These are phyloP conservation scores for Hypotaenidia philippensis DNA, from an alignment of 2,797 vertebrate species.

Conservation along the genomic window DNA sequence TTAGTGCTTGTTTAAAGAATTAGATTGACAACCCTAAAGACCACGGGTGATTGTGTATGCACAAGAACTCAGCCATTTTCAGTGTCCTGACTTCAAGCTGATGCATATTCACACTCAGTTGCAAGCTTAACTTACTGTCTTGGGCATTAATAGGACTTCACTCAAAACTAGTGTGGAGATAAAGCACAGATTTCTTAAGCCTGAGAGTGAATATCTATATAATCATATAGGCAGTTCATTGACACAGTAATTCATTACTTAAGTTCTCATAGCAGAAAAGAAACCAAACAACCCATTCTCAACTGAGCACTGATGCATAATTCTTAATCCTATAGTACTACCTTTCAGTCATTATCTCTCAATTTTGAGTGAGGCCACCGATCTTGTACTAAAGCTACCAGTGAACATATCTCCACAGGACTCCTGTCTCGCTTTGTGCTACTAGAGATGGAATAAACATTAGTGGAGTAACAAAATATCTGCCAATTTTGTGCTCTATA, in stretches of 20 bases:
- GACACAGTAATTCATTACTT: not conserved
- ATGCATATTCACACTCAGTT: not conserved
- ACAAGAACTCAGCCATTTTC: not conserved
- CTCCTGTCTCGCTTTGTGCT: not conserved
- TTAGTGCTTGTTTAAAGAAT: conserved; percentile 8
- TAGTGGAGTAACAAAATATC: not conserved
- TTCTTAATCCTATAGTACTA: not conserved
- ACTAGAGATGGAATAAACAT: not conserved
- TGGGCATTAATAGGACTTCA: not conserved
- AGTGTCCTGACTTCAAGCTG: not conserved
- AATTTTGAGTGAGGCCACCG: not conserved
- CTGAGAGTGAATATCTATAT: not conserved
- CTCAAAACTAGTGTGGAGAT: not conserved
- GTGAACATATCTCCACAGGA: not conserved
- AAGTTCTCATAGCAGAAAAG: not conserved
- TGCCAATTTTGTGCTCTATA: not conserved
- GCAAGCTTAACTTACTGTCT: not conserved
- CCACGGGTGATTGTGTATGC: not conserved
- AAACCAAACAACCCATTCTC: not conserved
- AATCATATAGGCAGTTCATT: not conserved
- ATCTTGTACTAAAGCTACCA: not conserved
- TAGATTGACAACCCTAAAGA: not conserved
- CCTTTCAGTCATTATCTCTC: not conserved
- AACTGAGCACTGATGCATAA: not conserved
- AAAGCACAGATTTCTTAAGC: not conserved